phyloP scores from a whole-genome alignment of 2,888 invertebrate species.

The Drosophila barbarae region DNA sequence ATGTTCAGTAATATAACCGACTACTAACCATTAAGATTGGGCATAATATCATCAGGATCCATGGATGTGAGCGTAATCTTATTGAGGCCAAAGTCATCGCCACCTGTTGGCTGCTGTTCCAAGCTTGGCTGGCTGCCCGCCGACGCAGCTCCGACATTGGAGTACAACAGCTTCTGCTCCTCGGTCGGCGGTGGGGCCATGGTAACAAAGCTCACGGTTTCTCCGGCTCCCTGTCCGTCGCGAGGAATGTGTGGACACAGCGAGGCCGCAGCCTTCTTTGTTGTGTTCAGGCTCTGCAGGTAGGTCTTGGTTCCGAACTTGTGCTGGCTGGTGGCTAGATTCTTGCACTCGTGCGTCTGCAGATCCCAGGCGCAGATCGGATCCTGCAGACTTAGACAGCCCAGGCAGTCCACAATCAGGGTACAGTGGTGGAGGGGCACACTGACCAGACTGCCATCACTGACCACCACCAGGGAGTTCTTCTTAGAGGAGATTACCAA shows the following conservation, averaged over 20 bases:
- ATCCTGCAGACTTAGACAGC: slow-evolving; percentile 95
- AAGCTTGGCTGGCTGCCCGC: slow-evolving; percentile 32
- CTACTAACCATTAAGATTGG: slow-evolving; percentile 70
- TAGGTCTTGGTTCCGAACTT: slow-evolving; percentile 76
- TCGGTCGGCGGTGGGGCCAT: slow-evolving; percentile 63
- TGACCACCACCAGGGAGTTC: slow-evolving; percentile 92
- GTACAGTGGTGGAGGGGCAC: slow-evolving; percentile 92
- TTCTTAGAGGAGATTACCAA: slow-evolving; percentile 87
- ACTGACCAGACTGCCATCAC: slow-evolving; percentile 91
- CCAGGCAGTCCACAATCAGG: slow-evolving; percentile 83
- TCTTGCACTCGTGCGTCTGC: slow-evolving; percentile 82
- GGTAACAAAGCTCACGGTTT: slow-evolving; percentile 66
- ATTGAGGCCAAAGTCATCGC: slow-evolving; percentile 69
- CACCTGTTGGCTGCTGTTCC: slow-evolving; percentile 60
- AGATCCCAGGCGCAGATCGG: slow-evolving; percentile 99
- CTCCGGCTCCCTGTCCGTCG: slow-evolving; percentile 46
- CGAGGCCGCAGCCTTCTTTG: slow-evolving; percentile 71
- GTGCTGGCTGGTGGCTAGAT: slow-evolving; percentile 66
- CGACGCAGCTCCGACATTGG: slow-evolving; percentile 53
- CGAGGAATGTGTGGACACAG: slow-evolving; percentile 72
- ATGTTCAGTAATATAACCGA: neutral
- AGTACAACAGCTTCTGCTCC: slow-evolving; percentile 65
- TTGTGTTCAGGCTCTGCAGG: slow-evolving; percentile 76
- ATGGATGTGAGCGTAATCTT: slow-evolving; percentile 76
- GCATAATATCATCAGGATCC: slow-evolving; percentile 74